phyloP scores from a whole-genome alignment of 2,797 vertebrate species.

The Sebastes iracundus region DNA sequence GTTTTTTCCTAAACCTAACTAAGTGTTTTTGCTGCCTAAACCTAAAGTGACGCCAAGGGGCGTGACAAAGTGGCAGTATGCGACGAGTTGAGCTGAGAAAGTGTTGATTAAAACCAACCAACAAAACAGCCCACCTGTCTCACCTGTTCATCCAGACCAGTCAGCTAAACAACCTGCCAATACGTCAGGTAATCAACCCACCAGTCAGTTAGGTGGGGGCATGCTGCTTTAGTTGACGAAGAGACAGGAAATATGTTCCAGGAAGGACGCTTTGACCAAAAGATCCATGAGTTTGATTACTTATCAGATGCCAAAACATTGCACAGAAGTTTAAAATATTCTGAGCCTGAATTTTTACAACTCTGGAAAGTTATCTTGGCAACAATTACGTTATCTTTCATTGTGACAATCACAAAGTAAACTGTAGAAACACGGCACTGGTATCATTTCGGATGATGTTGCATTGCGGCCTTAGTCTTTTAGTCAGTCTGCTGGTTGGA shows the following conservation, averaged over 20 bases:
- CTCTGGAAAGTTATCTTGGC: not conserved
- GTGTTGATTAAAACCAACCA: not conserved
- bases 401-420: not conserved
- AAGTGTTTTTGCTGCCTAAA: too few relatives aligned
- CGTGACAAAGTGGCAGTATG: too few relatives aligned
- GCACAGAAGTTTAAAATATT: not conserved
- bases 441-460: not conserved
- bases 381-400: not conserved
- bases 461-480: not conserved
- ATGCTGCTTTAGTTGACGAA: not conserved
- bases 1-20: too few relatives aligned
- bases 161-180: not conserved
- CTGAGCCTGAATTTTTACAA: not conserved
- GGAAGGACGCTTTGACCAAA: not conserved
- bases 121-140: not conserved
- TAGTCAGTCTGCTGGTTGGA: not conserved
- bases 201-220: not conserved
- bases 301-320: not conserved
- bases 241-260: not conserved
- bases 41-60: too few relatives aligned
- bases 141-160: not conserved
- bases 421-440: not conserved
- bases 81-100: too few relatives aligned
- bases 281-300: not conserved
- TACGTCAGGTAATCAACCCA: conserved; percentile 6